Percentiles rank a stretch among this genome's conserved stretches.
phyloP scores from a whole-genome alignment of 1,140 invertebrate genomes.

The Nilaparvata lugens region DNA sequence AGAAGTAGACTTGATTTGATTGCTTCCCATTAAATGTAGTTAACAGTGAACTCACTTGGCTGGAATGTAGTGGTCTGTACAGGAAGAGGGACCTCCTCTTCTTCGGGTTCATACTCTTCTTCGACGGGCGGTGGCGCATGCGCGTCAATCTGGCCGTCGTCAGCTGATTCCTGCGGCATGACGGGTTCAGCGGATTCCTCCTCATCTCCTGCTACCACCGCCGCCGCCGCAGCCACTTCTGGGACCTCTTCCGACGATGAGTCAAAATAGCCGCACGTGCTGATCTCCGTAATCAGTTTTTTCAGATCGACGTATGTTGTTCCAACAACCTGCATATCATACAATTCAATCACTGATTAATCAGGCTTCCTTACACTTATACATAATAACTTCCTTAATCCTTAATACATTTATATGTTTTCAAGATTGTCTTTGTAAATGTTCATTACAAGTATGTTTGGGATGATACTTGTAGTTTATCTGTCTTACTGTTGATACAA shows the following conservation, averaged over 20 bases:
- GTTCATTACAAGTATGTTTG: no score
- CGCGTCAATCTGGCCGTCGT: constrained; percentile 23
- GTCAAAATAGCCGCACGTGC: constrained; percentile 76
- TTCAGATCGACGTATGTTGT: constrained; percentile 72
- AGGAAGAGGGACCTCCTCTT: constrained; percentile 12
- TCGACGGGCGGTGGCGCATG: background rate
- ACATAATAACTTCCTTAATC: no score
- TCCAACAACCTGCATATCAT: constrained; percentile 29
- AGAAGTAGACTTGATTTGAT: no score
- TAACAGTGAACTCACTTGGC: constrained; percentile 10
- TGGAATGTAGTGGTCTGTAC: constrained; percentile 17
- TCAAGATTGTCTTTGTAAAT: no score
- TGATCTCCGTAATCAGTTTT: constrained; percentile 60
- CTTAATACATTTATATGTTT: no score
- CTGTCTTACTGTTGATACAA: no score
- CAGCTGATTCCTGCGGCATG: constrained; percentile 19
- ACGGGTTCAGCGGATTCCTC: constrained; percentile 5
- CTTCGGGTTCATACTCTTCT: constrained; percentile 7
- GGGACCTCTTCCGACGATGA: constrained; percentile 29
- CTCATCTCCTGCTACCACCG: background rate
- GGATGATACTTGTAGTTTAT: no score
- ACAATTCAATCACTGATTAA: no score
- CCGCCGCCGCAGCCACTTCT: background rate
- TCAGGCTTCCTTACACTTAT: no score
- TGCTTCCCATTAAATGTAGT: no score